These are phyloP conservation scores for Fabriciana adippe DNA, from an alignment of 2,888 invertebrate species.

Conservation along the genomic window DNA sequence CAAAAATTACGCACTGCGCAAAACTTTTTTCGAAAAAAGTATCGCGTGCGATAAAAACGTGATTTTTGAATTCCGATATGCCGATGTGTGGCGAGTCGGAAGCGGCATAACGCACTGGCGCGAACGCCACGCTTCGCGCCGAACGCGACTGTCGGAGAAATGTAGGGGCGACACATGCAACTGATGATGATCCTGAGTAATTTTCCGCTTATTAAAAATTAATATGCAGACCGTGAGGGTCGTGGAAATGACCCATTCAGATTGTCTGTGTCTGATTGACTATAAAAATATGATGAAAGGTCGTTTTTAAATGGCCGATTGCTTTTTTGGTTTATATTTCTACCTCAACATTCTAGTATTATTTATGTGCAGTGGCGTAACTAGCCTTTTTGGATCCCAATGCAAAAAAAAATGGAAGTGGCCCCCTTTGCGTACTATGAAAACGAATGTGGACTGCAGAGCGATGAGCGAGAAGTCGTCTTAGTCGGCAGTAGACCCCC, in stretches of 20 bases:
- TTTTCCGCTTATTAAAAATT: slow-evolving; percentile 69
- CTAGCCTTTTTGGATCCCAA: too few relatives aligned
- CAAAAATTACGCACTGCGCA: slow-evolving; percentile 38
- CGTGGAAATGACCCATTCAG: slow-evolving; percentile 34
- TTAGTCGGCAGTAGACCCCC: too few relatives aligned
- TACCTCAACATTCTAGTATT: too few relatives aligned
- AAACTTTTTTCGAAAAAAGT: slow-evolving; percentile 63
- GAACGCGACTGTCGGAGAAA: slow-evolving; percentile 59
- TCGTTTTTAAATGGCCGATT: neutral
- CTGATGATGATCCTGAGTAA: slow-evolving; percentile 52
- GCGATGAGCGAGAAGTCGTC: too few relatives aligned
- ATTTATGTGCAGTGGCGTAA: too few relatives aligned
- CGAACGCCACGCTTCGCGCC: slow-evolving; percentile 48
- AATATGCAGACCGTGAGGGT: slow-evolving; percentile 50
- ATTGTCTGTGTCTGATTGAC: neutral
- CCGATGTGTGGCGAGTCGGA: slow-evolving; percentile 69
- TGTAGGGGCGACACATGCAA: slow-evolving; percentile 69
- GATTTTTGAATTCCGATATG: slow-evolving; percentile 49
- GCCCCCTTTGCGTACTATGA: too few relatives aligned
- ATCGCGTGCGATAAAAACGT: slow-evolving; percentile 53
- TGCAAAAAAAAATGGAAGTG: too few relatives aligned
- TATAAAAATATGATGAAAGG: neutral
- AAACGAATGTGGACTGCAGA: too few relatives aligned
- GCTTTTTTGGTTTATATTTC: neutral
- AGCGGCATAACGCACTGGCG: slow-evolving; percentile 68